Evolutionary conservation across 2,797 vertebrate genomes (phyloP).

Genomic region (Anomalospiza imberbis): DNA sequence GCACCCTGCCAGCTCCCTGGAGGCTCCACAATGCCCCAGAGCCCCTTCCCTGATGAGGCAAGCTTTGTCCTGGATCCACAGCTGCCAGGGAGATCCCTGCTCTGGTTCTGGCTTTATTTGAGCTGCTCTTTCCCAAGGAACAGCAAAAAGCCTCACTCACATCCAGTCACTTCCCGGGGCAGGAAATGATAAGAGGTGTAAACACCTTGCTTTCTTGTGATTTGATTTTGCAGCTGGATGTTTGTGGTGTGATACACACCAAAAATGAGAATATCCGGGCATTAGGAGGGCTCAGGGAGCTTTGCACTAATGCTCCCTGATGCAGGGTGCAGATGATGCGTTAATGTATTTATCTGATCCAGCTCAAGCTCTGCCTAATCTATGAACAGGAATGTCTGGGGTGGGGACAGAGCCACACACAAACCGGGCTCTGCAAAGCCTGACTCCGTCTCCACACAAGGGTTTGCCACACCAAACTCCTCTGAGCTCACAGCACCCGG

Average conservation of each 20-base stretch:
- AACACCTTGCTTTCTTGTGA: not conserved
- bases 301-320: conserved; percentile 47
- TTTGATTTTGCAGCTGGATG: not conserved
- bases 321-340: conserved; percentile 3
- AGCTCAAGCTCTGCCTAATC: conserved; percentile 34
- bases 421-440: not conserved
- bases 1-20: not conserved
- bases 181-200: not conserved
- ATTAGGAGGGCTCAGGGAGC: conserved; percentile 38
- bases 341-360: conserved; percentile 58
- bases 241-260: not conserved
- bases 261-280: not conserved
- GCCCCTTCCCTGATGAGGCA: not conserved
- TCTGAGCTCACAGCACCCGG: not conserved
- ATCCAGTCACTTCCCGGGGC: not conserved
- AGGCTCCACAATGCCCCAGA: not conserved
- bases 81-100: not conserved
- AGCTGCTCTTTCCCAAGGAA: not conserved
- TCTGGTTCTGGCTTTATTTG: not conserved
- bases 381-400: conserved; percentile 2
- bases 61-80: not conserved
- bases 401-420: not conserved
- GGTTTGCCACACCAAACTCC: not conserved
- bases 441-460: not conserved
- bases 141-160: not conserved